Evolutionary conservation across 2,113 vertebrate genomes (phyloP).

Genomic region (Empidonax traillii): DNA sequence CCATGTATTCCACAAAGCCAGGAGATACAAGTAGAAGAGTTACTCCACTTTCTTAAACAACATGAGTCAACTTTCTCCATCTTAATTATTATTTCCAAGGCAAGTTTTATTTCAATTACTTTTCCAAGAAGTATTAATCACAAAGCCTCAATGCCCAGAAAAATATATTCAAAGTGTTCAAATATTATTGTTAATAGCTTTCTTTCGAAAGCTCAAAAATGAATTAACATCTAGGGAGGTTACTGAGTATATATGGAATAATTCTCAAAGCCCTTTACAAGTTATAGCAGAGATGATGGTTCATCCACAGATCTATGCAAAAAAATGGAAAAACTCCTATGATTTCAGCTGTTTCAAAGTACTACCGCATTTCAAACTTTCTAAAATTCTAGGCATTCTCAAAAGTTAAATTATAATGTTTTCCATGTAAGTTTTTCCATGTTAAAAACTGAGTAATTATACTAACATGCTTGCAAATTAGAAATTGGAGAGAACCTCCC

Average conservation of each 20-base stretch:
- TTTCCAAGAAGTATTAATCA: conserved; percentile 5
- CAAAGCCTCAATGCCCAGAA: not conserved
- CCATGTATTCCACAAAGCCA: not conserved
- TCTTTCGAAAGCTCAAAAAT: not conserved
- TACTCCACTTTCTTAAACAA: not conserved
- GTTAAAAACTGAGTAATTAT: not conserved
- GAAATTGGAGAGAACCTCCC: not conserved
- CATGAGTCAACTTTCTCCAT: not conserved
- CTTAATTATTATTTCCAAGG: conserved; percentile 2
- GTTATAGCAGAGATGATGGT: not conserved
- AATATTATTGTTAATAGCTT: not conserved
- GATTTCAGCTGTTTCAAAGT: not conserved
- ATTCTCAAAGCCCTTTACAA: not conserved
- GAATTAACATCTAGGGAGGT: not conserved
- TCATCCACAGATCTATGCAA: not conserved
- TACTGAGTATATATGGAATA: not conserved
- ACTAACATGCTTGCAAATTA: not conserved
- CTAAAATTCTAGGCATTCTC: not conserved
- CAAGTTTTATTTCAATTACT: conserved; percentile 8
- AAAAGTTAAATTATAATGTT: not conserved
- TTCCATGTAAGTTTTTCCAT: not conserved
- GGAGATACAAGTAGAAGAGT: not conserved
- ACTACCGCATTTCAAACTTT: not conserved
- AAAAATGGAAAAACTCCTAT: not conserved
- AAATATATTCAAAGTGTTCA: not conserved